Conservation (phyloP, 2,113 vertebrate genomes). For the Pteropus alecto region DNA sequence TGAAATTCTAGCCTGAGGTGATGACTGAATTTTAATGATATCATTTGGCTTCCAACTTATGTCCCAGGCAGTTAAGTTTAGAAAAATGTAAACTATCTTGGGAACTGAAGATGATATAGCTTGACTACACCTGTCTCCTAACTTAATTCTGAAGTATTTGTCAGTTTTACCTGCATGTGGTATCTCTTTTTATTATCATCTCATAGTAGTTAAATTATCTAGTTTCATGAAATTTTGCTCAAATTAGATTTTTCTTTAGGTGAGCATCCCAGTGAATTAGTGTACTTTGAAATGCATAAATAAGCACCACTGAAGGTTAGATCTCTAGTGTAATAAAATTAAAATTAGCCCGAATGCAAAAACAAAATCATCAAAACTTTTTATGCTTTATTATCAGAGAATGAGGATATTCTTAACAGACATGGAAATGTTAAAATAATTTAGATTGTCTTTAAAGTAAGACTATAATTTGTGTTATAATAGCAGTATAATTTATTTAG, state of each 20-base stretch:
- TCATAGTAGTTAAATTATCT: not conserved
- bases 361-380: not conserved
- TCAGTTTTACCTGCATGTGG: not conserved
- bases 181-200: not conserved
- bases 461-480: not conserved
- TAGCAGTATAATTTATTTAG: not conserved
- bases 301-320: not conserved
- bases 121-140: not conserved
- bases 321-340: not conserved
- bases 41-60: constrained; percentile 30
- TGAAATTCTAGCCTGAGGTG: constrained; percentile 40
- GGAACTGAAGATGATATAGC: constrained; percentile 18
- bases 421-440: not conserved
- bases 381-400: not conserved
- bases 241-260: not conserved
- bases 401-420: not conserved
- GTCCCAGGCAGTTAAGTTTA: constrained; percentile 30
- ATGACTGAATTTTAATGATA: constrained; percentile 52
- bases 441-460: not conserved
- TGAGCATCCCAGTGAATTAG: not conserved
- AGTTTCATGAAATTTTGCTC: not conserved
- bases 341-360: not conserved
- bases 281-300: not conserved
- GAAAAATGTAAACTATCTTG: constrained; percentile 21
- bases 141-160: not conserved